Base-by-base conservation (phyloP, 2,113 vertebrate species). In the Gambusia holbrooki region DNA sequence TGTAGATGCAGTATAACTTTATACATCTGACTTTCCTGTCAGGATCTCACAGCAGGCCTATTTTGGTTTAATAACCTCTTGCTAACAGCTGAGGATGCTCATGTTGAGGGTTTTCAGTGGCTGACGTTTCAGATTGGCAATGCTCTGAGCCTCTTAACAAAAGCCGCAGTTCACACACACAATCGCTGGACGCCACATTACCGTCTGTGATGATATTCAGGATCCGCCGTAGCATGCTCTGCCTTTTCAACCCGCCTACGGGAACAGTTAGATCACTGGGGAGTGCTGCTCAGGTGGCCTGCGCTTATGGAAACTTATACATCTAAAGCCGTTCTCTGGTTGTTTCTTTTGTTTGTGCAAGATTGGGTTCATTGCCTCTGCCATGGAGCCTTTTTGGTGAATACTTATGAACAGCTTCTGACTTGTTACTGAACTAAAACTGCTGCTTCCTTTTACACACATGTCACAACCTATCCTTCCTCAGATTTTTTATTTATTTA, bases 11-110 rank as follows among this genome's bases (percentile, higher is more conserved):
- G 42, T 48, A 48, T 48, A 48, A 19, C 45, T 48, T 1, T 19
- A 48, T 6, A 19, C 4, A 17, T 48, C 17, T 48, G 45, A 17
- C 19, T 48, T 48, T 19, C 19, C 45, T 19, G 45, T 17, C 10
- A 58, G 51, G 25, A 58, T n/a, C 51, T n/a, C 22, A 25, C 62
- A 84, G 71, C 19, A 22, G 54, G n/a, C 37, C 73, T 85, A 78
- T 90, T 90, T 83, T 80, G 60, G 77, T 71, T 75, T 71, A 73
- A 65, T 33, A 69, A 74, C 33, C 74, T 79, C 84, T 87, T 72
- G 65, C 73, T 62, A 74, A 62, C 5, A 10, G 66, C 51, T 58
- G 27, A 83, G 68, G 78, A 74, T 69, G 78, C 48, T 77, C 65
- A 61, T 71, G 74, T 77, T 75, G 66, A 77, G 27, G 37, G 72